phyloP scores from a whole-genome alignment of 2,888 invertebrate species.

The Stenolophus ochropezus region DNA sequence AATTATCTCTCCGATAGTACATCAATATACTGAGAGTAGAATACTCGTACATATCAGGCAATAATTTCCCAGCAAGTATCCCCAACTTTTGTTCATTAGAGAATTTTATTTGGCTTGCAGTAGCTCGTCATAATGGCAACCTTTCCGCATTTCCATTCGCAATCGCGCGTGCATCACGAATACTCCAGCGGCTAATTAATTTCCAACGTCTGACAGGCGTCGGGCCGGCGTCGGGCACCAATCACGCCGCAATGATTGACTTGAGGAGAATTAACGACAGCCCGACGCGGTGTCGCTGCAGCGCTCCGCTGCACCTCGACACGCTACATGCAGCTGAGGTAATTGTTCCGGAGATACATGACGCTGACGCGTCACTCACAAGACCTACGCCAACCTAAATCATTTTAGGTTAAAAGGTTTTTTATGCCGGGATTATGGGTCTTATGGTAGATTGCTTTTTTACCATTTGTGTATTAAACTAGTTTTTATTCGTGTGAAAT shows the following conservation, averaged over 20 bases:
- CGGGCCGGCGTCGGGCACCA: slow-evolving; percentile 4
- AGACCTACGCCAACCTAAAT: background rate
- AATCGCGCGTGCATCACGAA: slow-evolving; percentile 17
- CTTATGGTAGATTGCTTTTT: background rate
- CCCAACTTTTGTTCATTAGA: background rate
- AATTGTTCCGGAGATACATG: slow-evolving; percentile 17
- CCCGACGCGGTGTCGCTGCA: slow-evolving; percentile 16
- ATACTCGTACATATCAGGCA: no score
- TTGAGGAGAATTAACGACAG: slow-evolving; percentile 29
- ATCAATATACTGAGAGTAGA: no score
- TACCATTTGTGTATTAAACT: background rate
- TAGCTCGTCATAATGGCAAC: background rate
- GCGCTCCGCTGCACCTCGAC: background rate
- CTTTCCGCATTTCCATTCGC: background rate
- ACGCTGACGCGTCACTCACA: background rate
- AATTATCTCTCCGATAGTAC: no score
- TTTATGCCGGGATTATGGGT: background rate
- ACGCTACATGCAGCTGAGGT: background rate
- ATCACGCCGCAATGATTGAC: slow-evolving; percentile 39
- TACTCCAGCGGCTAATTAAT: slow-evolving; percentile 23
- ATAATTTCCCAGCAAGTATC: background rate
- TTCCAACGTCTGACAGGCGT: slow-evolving; percentile 26
- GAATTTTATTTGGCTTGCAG: background rate
- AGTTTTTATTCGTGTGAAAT: background rate
- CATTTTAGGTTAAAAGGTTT: background rate